Conservation (phyloP, 2,888 invertebrate genomes). For the Philaethria dido region DNA sequence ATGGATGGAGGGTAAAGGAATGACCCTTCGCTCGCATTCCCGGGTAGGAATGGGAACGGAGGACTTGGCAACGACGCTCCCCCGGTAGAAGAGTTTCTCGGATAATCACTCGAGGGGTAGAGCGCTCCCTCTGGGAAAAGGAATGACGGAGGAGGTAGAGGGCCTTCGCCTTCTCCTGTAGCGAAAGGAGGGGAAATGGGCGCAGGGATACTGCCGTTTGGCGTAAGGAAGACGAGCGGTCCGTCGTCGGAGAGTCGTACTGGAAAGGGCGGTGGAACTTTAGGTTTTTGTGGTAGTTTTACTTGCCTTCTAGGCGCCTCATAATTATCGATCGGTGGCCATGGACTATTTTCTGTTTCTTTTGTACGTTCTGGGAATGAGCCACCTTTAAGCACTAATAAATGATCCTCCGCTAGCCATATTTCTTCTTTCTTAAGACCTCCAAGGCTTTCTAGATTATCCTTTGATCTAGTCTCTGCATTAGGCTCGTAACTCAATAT, state of each 20-base stretch:
- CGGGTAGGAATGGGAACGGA: constrained; percentile 85
- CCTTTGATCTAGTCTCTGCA: constrained; percentile 89
- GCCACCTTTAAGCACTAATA: constrained; percentile 92
- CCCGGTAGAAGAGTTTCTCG: constrained; percentile 87
- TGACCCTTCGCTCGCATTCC: constrained; percentile 83
- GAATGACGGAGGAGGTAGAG: constrained; percentile 82
- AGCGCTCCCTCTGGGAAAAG: constrained; percentile 84
- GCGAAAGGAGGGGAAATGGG: constrained; percentile 87
- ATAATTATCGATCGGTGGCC: constrained; percentile 94
- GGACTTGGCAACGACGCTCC: constrained; percentile 86
- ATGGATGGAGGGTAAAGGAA: constrained; percentile 82
- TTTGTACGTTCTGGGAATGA: constrained; percentile 84
- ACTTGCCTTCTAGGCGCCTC: constrained; percentile 92
- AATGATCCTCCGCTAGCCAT: constrained; percentile 95
- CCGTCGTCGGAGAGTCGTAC: constrained; percentile 93
- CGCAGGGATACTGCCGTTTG: constrained; percentile 90
- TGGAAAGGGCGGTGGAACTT: constrained; percentile 96
- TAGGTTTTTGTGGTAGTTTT: constrained; percentile 91
- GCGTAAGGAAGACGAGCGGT: constrained; percentile 93
- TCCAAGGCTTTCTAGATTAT: constrained; percentile 91
- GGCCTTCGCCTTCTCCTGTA: constrained; percentile 84
- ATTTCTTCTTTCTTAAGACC: constrained; percentile 93
- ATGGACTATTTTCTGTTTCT: constrained; percentile 77
- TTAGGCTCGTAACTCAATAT: constrained; percentile 92
- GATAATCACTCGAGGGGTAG: constrained; percentile 83